Evolutionary conservation across 2,113 vertebrate genomes (phyloP).

Genomic region (Hydrolagus affinis): DNA sequence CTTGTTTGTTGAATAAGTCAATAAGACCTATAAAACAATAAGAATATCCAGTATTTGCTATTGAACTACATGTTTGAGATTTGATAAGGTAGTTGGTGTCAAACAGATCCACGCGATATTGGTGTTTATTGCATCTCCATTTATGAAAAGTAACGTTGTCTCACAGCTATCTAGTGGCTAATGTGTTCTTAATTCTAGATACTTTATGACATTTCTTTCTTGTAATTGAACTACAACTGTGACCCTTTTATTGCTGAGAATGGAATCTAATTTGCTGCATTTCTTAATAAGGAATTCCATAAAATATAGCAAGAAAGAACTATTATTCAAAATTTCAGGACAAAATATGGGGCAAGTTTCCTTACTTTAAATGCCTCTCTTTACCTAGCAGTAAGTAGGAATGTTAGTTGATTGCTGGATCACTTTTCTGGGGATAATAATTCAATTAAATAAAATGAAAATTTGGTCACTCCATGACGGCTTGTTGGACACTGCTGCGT

Average conservation of each 20-base stretch:
- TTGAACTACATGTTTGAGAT: not conserved
- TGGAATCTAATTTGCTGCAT: not conserved
- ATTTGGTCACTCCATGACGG: too few relatives aligned
- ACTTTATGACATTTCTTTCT: not conserved
- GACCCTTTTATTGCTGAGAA: not conserved
- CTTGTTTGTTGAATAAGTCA: slow-evolving; percentile 11
- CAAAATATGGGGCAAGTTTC: too few relatives aligned
- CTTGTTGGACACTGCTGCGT: too few relatives aligned
- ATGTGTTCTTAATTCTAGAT: slow-evolving; percentile 4
- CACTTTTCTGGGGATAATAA: too few relatives aligned
- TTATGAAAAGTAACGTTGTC: not conserved
- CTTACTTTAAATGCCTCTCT: too few relatives aligned
- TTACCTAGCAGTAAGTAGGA: too few relatives aligned
- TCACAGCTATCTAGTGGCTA: slow-evolving; percentile 3
- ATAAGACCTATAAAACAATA: too few relatives aligned
- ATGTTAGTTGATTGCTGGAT: too few relatives aligned
- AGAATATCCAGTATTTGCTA: not conserved
- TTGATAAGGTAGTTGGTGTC: not conserved
- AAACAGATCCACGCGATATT: too few relatives aligned
- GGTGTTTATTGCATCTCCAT: not conserved
- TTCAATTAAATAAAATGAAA: too few relatives aligned
- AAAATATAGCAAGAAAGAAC: not conserved
- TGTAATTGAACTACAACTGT: slow-evolving; percentile 15
- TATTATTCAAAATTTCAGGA: too few relatives aligned
- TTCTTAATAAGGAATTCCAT: too few relatives aligned